Conservation (phyloP, 2,113 vertebrate species). For the Dendrocopos noguchii region DNA sequence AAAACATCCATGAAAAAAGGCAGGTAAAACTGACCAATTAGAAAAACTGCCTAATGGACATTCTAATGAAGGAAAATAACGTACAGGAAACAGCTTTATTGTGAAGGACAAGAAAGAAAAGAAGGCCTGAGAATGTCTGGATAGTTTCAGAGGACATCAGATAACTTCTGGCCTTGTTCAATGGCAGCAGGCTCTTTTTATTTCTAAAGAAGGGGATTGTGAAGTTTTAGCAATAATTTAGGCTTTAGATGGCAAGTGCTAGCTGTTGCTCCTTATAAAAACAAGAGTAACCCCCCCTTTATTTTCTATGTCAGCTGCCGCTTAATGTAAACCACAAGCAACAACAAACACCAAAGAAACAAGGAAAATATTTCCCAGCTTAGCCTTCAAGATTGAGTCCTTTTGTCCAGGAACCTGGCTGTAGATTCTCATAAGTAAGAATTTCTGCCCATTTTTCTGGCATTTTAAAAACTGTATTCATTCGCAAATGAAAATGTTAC, state of each 20-base stretch:
- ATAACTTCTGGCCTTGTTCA: background rate
- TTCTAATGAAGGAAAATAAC: background rate
- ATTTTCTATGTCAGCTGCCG: background rate
- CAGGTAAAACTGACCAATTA: background rate
- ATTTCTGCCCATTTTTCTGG: background rate
- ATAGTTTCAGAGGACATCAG: background rate
- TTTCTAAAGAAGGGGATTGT: background rate
- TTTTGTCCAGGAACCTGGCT: background rate
- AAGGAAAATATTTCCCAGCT: background rate
- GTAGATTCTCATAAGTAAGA: background rate
- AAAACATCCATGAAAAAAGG: background rate
- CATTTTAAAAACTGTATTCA: background rate
- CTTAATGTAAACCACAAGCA: background rate
- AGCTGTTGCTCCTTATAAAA: background rate
- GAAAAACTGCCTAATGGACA: background rate
- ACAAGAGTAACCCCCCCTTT: accelerated
- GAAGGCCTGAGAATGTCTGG: background rate
- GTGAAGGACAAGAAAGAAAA: background rate
- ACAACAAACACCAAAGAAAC: background rate
- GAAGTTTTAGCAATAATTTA: background rate
- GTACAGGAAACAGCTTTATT: background rate
- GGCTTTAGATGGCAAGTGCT: background rate
- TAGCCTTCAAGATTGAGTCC: background rate
- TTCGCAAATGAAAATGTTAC: background rate
- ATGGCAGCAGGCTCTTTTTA: background rate